These are phyloP conservation scores for Nomada lathburiana DNA, from an alignment of 2,888 invertebrate genomes.

Conservation along the genomic window DNA sequence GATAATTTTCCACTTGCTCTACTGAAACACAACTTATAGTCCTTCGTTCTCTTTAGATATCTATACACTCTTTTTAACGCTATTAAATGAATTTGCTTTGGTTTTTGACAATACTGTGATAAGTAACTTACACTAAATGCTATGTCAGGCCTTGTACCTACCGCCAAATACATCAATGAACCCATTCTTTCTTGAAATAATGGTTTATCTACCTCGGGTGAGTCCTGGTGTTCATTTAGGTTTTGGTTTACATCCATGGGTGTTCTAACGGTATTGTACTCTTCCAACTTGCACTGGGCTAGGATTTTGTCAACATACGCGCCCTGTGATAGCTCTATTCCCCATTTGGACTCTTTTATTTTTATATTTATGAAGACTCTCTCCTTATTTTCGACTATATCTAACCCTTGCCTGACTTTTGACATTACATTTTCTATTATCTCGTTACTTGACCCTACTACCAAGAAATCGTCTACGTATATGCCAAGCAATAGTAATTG, in stretches of 20 bases:
- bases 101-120: slow-evolving; percentile 12
- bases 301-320: no score
- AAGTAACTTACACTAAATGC: not conserved
- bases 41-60: slow-evolving; percentile 20
- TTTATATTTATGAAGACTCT: not conserved
- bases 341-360: not conserved
- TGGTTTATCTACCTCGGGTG: no score
- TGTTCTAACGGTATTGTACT: no score
- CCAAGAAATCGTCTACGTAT: slow-evolving; percentile 28
- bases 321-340: no score
- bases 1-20: not conserved
- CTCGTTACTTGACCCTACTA: not conserved
- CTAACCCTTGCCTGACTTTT: not conserved
- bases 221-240: no score
- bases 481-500: slow-evolving; percentile 6
- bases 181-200: slow-evolving; percentile 20
- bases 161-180: slow-evolving; percentile 14
- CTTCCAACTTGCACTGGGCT: no score
- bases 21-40: not conserved
- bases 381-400: not conserved
- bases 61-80: slow-evolving; percentile 21
- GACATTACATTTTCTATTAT: not conserved
- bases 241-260: no score
- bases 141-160: slow-evolving; percentile 22
- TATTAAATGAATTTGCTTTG: slow-evolving; percentile 11